Evolutionary conservation across 2,888 invertebrate genomes (phyloP).

Genomic region (Perithous albicinctus): DNA sequence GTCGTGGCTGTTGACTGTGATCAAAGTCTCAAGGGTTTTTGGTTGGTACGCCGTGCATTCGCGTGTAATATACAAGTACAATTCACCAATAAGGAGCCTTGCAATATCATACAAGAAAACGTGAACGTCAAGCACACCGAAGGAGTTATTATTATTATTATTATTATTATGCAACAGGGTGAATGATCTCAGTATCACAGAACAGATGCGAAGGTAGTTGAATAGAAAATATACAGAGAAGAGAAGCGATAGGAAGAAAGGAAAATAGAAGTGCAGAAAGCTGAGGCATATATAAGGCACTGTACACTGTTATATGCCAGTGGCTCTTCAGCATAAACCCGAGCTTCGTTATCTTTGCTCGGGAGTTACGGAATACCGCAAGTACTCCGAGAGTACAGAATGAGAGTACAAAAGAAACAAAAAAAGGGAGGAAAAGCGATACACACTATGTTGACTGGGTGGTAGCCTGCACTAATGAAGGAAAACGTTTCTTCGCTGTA

Average conservation of each 20-base stretch:
- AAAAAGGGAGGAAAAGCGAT: slow-evolving; percentile 8
- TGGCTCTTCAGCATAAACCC: slow-evolving; percentile 6
- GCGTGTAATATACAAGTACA: not conserved
- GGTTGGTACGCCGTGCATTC: not conserved
- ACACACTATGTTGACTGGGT: slow-evolving; percentile 16
- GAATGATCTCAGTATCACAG: slow-evolving; percentile 2
- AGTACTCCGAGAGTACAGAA: slow-evolving; percentile 4
- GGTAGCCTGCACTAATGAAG: slow-evolving; percentile 22
- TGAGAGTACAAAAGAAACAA: not conserved
- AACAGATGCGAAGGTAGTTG: not conserved
- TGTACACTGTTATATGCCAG: not conserved
- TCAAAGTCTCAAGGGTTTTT: slow-evolving; percentile 5
- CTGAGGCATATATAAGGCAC: not conserved
- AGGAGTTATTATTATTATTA: slow-evolving; percentile 1
- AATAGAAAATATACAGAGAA: not conserved
- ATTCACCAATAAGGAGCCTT: not conserved
- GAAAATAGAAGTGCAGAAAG: slow-evolving; percentile 24
- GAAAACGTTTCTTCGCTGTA: slow-evolving; percentile 21
- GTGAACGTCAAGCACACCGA: not conserved
- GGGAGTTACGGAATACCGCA: slow-evolving; percentile 13
- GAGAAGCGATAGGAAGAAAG: slow-evolving; percentile 11
- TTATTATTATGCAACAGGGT: slow-evolving; percentile 7
- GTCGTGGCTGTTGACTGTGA: slow-evolving; percentile 60
- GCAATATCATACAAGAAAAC: not conserved
- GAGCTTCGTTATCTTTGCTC: slow-evolving; percentile 49